Percentiles rank a stretch among this genome's conserved stretches.
phyloP scores from a whole-genome alignment of 2,888 invertebrate species.

The Acrocyrtus sp. region DNA sequence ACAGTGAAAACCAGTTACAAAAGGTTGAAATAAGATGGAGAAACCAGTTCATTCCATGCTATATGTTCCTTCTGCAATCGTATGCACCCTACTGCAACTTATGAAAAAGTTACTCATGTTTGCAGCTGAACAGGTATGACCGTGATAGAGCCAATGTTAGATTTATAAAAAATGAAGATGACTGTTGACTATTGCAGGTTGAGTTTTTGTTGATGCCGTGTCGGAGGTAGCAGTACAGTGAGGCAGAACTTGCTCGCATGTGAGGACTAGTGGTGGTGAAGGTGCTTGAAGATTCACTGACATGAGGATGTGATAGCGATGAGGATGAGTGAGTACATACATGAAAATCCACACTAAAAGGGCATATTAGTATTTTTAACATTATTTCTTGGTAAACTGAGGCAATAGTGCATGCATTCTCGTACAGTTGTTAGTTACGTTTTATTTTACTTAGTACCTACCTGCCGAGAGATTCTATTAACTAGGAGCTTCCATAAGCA shows the following conservation, averaged over 20 bases:
- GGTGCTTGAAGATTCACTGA: no score
- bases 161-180: not conserved
- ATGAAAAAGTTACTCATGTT: no score
- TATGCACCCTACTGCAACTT: not conserved
- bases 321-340: no score
- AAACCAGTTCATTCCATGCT: constrained; percentile 18
- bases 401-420: not conserved
- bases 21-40: constrained; percentile 37
- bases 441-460: no score
- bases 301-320: no score
- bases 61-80: not conserved
- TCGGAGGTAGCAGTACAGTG: not conserved
- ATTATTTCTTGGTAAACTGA: not conserved
- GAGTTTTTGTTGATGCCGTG: not conserved
- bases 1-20: constrained; percentile 39
- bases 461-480: no score
- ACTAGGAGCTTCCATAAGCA: not conserved
- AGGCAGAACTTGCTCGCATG: not conserved
- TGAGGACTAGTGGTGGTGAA: not conserved
- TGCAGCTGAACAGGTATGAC: constrained; percentile 8
- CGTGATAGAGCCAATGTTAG: not conserved
- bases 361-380: no score
- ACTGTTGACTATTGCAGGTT: not conserved
- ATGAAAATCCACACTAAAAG: no score
- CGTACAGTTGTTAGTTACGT: not conserved